Conservation (phyloP, 2,113 vertebrate species). For the Rhagologus leucostigma region DNA sequence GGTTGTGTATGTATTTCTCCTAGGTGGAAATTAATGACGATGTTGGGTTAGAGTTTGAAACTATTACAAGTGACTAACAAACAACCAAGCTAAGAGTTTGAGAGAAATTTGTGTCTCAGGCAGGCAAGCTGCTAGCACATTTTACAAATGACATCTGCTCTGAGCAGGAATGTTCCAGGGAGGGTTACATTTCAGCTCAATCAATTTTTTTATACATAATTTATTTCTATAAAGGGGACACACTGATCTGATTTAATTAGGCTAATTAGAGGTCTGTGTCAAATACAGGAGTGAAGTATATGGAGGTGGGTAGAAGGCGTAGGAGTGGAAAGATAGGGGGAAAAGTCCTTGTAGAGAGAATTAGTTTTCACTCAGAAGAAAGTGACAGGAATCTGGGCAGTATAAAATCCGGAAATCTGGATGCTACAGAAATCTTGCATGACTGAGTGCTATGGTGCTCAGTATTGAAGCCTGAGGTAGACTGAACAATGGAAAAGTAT, state of each 20-base stretch:
- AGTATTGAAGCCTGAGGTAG: not conserved
- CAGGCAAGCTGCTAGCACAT: not conserved
- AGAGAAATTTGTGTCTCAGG: not conserved
- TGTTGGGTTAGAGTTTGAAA: not conserved
- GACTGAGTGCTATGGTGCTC: not conserved
- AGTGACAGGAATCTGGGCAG: not conserved
- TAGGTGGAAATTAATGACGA: not conserved
- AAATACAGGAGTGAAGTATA: conserved; percentile 5
- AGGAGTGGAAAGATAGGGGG: not conserved
- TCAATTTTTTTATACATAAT: not conserved
- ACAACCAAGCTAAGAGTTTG: not conserved
- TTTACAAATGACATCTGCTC: conserved; percentile 21
- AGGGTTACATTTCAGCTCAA: not conserved
- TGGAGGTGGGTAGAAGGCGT: not conserved
- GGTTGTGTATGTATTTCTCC: not conserved
- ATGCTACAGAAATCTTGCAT: not conserved
- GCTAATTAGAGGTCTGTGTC: conserved; percentile 28
- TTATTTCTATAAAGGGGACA: conserved; percentile 15
- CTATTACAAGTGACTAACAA: not conserved
- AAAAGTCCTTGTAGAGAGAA: not conserved
- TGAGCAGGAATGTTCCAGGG: not conserved
- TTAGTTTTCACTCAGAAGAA: not conserved
- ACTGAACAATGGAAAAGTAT: not conserved
- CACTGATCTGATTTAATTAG: conserved; percentile 26
- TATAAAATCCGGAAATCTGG: not conserved